Base-by-base conservation (phyloP, 2,113 vertebrate genomes). In the Siniperca knerii region DNA sequence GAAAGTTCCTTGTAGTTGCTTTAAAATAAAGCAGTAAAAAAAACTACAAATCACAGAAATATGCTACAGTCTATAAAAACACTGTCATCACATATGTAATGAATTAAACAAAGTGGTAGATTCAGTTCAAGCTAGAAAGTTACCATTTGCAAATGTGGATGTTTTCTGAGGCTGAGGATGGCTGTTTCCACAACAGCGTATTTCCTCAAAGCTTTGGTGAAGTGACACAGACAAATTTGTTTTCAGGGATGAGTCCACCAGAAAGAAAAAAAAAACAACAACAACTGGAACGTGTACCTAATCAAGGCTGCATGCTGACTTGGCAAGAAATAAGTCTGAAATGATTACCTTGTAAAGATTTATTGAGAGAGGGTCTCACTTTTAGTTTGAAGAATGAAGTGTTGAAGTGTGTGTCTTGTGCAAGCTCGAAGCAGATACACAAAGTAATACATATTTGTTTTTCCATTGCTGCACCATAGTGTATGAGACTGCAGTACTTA, bases 391-490 rank as follows among this genome's bases (percentile, higher is more conserved):
- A 60, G 16, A 54, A 55, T 25, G 54, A 37, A 9, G 55, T 58
- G 68, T 37, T 66, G 81, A 87, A 64, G 66, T 70, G 42, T 21
- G 0, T 46, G 65, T 60, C 13, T 52, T 66, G 46, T n/a, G 82
- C 42, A 58, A 55, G 25, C 57, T 60, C 1, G 3, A 46, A 21
- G 60, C 2, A 44, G 25, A 69, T 16, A 37, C 58, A 35, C 8
- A 79, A 37, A 71, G 29, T 20, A 40, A 58, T 37, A 78, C 70
- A 50, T 55, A 42, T 77, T 86, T 42, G n/a, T 86, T 80, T 68
- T 89, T 77, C 50, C 54, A 57, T 37, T 40, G 52, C 62, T 29
- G 37, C 25, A 44, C 46, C 48, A 74, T 8, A 15, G 16, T 18
- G 57, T 5, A 44, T 33, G 54, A 62, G 62, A 29, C 25, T 48